Evolutionary conservation across 2,797 vertebrate genomes (phyloP).

Genomic region (Psittacula derbiana): DNA sequence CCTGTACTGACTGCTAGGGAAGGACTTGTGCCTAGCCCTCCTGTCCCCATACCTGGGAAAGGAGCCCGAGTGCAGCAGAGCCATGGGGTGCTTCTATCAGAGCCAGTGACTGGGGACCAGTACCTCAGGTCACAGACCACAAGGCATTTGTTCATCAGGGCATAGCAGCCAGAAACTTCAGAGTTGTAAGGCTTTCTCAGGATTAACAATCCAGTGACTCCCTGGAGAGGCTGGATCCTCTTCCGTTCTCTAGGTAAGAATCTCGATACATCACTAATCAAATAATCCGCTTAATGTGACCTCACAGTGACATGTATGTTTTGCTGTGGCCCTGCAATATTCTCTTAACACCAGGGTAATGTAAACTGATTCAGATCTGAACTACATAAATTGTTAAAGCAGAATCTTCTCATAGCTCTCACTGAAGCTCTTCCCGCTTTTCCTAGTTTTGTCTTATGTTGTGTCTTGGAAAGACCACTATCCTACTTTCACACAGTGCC

Average conservation of each 20-base stretch:
- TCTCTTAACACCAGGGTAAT: not conserved
- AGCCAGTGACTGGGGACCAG: not conserved
- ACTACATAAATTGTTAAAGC: not conserved
- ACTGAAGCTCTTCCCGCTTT: not conserved
- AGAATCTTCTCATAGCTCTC: not conserved
- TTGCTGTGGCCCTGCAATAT: not conserved
- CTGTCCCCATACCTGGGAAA: not conserved
- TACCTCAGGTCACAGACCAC: no score
- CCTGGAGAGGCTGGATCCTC: not conserved
- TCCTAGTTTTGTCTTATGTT: not conserved
- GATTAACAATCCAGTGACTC: not conserved
- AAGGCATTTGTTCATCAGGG: not conserved
- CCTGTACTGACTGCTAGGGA: not conserved
- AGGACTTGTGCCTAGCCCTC: not conserved
- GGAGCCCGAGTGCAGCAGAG: rapidly evolving
- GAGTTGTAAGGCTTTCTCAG: not conserved
- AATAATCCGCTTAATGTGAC: not conserved
- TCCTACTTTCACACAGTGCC: not conserved
- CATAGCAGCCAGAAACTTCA: not conserved
- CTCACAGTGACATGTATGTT: not conserved
- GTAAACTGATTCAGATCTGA: not conserved
- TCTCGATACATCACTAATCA: not conserved
- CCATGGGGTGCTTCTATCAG: not conserved
- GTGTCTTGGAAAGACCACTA: no score
- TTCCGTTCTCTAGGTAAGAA: not conserved